Conservation (phyloP, 2,888 invertebrate genomes). For the Xylota sylvarum region DNA sequence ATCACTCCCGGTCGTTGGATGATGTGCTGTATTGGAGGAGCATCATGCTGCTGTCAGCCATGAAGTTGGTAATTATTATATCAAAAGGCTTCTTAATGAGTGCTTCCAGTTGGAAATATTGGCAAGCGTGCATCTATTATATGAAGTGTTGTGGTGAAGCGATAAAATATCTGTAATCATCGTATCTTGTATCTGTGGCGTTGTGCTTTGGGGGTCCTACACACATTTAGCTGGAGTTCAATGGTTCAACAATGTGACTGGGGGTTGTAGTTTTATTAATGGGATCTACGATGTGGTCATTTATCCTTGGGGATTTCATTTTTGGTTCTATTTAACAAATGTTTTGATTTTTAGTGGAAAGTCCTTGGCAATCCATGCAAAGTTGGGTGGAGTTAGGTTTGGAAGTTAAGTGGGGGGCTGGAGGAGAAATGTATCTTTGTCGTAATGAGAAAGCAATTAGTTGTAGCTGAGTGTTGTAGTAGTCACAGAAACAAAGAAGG, state of each 20-base stretch:
- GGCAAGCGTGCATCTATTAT: background rate
- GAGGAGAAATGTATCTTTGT: too few relatives aligned
- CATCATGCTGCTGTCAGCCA: conserved; percentile 8
- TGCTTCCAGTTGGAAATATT: conserved; percentile 24
- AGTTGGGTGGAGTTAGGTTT: background rate
- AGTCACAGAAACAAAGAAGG: too few relatives aligned
- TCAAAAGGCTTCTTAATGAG: conserved; percentile 32
- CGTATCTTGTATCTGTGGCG: background rate
- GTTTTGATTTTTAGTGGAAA: conserved; percentile 1
- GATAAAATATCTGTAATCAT: conserved; percentile 8
- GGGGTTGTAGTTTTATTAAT: background rate
- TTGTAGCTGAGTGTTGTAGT: too few relatives aligned
- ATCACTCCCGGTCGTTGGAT: background rate
- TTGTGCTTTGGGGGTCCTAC: background rate
- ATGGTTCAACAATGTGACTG: background rate
- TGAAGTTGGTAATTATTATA: conserved; percentile 30
- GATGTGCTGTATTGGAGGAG: background rate
- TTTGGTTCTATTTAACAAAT: background rate
- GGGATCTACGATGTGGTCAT: background rate
- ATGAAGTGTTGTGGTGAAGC: conserved; percentile 1
- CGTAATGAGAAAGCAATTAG: too few relatives aligned
- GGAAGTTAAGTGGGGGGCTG: background rate
- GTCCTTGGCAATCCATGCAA: conserved; percentile 7
- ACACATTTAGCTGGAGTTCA: background rate
- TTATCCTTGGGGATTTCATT: background rate